phyloP scores from a whole-genome alignment of 2,888 invertebrate species.

The Latrodectus elegans region DNA sequence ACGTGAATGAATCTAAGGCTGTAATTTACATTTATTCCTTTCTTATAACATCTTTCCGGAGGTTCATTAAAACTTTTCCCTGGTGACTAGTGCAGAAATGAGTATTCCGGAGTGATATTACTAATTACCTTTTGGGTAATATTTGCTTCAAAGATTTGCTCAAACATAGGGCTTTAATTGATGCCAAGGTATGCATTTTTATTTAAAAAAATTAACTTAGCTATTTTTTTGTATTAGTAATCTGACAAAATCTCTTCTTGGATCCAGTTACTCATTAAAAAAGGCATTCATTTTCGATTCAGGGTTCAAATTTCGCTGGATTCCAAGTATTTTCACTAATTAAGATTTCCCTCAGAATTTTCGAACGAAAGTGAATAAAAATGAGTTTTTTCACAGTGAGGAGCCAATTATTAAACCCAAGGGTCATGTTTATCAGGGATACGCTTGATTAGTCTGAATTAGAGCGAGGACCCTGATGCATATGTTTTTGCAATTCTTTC shows the following conservation, averaged over 20 bases:
- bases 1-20: no score
- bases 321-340: slow-evolving; percentile 1
- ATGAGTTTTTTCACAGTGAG: not conserved
- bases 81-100: not conserved
- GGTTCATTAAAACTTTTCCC: slow-evolving; percentile 3
- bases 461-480: no score
- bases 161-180: slow-evolving; percentile 2
- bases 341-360: not conserved
- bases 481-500: no score
- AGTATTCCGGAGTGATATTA: not conserved
- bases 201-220: not conserved
- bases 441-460: not conserved
- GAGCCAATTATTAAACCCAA: not conserved
- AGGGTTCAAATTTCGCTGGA: slow-evolving; percentile 24
- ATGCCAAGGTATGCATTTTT: not conserved
- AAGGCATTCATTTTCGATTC: not conserved
- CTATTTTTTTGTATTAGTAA: slow-evolving; percentile 2
- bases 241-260: slow-evolving; percentile 4
- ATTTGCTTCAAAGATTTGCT: not conserved
- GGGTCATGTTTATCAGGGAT: not conserved
- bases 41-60: not conserved
- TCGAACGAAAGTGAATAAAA: not conserved
- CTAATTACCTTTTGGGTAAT: slow-evolving; percentile 3
- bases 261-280: slow-evolving; percentile 25
- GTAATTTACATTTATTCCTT: not conserved